Percentiles rank a stretch among this genome's conserved stretches.
These are phyloP conservation scores for Calliphora vicina DNA, from an alignment of 1,140 invertebrate genomes.

Conservation along the genomic window DNA sequence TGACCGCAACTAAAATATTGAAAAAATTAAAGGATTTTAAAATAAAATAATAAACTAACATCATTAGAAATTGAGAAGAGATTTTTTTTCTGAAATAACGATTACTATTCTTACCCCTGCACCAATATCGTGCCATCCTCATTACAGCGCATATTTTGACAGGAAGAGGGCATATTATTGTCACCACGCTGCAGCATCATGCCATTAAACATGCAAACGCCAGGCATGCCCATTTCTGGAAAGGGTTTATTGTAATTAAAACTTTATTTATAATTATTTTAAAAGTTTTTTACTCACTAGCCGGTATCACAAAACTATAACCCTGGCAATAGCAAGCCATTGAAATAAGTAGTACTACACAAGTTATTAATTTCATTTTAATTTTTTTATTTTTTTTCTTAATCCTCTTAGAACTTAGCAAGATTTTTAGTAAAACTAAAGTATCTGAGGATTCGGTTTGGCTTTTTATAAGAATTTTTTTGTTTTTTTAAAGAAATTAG, in stretches of 20 bases:
- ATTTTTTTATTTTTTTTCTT: background rate
- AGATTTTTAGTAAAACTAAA: background rate
- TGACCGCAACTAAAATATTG: constrained; percentile 35
- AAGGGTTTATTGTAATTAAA: background rate
- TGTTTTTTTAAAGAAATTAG: background rate
- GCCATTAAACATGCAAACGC: constrained; percentile 37
- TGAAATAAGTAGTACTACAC: background rate
- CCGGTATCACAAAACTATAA: constrained; percentile 34
- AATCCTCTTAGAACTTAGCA: background rate
- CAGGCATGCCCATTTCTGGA: constrained; percentile 23
- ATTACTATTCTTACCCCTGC: constrained; percentile 37
- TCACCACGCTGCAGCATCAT: constrained; percentile 25
- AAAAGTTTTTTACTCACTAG: constrained; percentile 9
- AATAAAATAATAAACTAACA: no score
- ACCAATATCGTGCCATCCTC: constrained; percentile 38
- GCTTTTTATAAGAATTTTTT: background rate
- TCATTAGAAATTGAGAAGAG: no score
- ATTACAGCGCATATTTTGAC: constrained; percentile 37
- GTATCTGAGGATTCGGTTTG: background rate
- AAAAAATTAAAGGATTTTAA: background rate
- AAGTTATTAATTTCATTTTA: background rate
- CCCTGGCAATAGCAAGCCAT: background rate
- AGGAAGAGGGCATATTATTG: constrained; percentile 24
- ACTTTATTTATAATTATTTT: background rate
- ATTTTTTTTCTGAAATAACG: background rate